Percentiles rank a stretch among this genome's conserved stretches.
Evolutionary conservation across 2,888 invertebrate genomes (phyloP).

Genomic region (Odontomyia ornata): DNA sequence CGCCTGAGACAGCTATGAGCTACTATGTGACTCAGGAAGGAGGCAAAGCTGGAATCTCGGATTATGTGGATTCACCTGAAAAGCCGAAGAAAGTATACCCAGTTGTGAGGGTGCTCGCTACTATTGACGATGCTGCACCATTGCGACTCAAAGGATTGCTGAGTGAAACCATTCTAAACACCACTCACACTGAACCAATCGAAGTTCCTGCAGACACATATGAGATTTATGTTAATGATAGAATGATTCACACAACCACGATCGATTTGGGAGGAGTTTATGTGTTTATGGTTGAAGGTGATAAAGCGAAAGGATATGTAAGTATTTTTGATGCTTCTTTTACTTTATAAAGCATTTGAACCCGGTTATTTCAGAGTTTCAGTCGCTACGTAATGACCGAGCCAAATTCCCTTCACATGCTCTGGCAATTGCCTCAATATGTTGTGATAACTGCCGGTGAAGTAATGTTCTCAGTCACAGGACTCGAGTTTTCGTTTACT

Average conservation of each 20-base stretch:
- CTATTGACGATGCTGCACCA: slow-evolving; percentile 53
- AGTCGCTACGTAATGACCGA: slow-evolving; percentile 64
- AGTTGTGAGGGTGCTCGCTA: slow-evolving; percentile 59
- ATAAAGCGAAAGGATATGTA: slow-evolving; percentile 60
- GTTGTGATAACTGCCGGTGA: slow-evolving; percentile 91
- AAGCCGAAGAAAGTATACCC: slow-evolving; percentile 60
- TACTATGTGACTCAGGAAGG: slow-evolving; percentile 54
- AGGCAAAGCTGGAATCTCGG: slow-evolving; percentile 51
- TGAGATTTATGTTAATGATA: slow-evolving; percentile 62
- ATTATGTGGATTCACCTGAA: slow-evolving; percentile 57
- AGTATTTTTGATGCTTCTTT: slow-evolving; percentile 53
- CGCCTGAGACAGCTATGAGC: slow-evolving; percentile 57
- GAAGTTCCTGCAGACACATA: slow-evolving; percentile 59
- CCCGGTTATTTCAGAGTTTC: slow-evolving; percentile 51
- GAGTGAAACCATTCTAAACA: not conserved
- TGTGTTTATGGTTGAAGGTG: slow-evolving; percentile 66
- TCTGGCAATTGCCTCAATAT: slow-evolving; percentile 88
- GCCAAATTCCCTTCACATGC: slow-evolving; percentile 80
- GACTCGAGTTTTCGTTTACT: slow-evolving; percentile 94
- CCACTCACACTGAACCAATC: slow-evolving; percentile 44
- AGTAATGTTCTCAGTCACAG: slow-evolving; percentile 95
- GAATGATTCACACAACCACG: slow-evolving; percentile 58
- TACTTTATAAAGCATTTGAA: not conserved
- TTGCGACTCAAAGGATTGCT: slow-evolving; percentile 37
- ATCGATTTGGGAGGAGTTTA: slow-evolving; percentile 75